Conservation (phyloP, 2,888 invertebrate species). For the Cryptosula pallasiana region DNA sequence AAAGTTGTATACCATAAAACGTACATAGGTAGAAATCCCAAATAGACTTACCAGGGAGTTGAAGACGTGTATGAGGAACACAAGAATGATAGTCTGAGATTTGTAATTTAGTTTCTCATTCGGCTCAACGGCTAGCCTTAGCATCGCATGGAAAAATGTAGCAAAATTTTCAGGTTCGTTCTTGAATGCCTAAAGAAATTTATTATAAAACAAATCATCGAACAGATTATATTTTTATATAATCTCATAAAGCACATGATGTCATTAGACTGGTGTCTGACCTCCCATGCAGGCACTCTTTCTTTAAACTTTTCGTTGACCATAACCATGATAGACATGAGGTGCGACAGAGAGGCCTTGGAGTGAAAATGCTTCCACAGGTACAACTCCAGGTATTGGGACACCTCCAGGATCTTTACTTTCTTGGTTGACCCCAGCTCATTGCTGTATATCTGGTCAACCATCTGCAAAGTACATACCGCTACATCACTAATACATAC, state of each 20-base stretch:
- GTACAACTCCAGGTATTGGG: slow-evolving; percentile 93
- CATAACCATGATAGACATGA: slow-evolving; percentile 96
- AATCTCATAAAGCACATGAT: too few species aligned
- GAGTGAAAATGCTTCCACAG: slow-evolving; percentile 88
- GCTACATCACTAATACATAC: too few species aligned
- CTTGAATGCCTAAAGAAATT: slow-evolving; percentile 67
- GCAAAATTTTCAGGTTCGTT: slow-evolving; percentile 62
- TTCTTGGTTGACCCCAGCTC: slow-evolving; percentile 70
- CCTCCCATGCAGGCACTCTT: slow-evolving; percentile 91
- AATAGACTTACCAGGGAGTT: slow-evolving; percentile 73
- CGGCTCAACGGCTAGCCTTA: slow-evolving; percentile 61
- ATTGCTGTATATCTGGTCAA: slow-evolving; percentile 80
- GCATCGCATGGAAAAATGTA: slow-evolving; percentile 47
- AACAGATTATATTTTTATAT: too few species aligned
- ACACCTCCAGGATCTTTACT: slow-evolving; percentile 88
- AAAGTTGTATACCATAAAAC: too few species aligned
- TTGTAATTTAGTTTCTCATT: slow-evolving; percentile 54
- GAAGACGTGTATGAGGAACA: slow-evolving; percentile 92
- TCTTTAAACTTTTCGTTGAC: slow-evolving; percentile 98
- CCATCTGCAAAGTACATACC: slow-evolving; percentile 61
- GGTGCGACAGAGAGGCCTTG: slow-evolving; percentile 74
- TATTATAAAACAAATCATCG: too few species aligned
- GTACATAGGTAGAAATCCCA: background rate
- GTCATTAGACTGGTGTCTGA: too few species aligned
- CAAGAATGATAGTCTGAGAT: slow-evolving; percentile 80